Conservation (phyloP, 2,797 vertebrate genomes). For the Enteromius thamalakanensis region DNA sequence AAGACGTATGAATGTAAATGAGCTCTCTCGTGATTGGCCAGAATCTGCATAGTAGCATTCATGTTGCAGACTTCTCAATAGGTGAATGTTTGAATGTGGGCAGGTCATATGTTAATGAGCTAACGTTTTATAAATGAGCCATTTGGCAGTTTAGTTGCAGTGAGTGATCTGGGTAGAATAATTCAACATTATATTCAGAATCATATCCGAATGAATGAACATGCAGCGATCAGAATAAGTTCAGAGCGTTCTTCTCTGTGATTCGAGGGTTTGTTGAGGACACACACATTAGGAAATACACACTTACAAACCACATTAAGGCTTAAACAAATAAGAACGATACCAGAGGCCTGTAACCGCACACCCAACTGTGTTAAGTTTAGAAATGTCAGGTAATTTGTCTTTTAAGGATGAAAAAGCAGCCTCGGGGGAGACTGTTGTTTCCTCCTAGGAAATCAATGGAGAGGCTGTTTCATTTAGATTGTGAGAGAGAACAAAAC, state of each 20-base stretch:
- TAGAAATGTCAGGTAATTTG: slow-evolving; percentile 75
- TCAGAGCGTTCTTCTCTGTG: not conserved
- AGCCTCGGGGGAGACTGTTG: slow-evolving; percentile 70
- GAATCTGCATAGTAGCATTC: not conserved
- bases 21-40: not conserved
- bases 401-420: slow-evolving; percentile 71
- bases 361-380: slow-evolving; percentile 53
- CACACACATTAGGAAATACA: slow-evolving; percentile 13
- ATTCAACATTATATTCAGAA: not conserved
- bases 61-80: not conserved
- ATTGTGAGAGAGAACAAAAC: slow-evolving; percentile 13
- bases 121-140: not conserved
- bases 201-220: not conserved
- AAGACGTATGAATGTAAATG: not conserved
- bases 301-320: slow-evolving; percentile 25
- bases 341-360: slow-evolving; percentile 33
- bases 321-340: slow-evolving; percentile 40
- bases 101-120: not conserved
- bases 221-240: not conserved
- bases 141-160: not conserved
- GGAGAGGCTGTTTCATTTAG: slow-evolving; percentile 59
- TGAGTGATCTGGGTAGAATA: not conserved
- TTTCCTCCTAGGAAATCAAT: slow-evolving; percentile 75
- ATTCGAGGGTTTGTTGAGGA: not conserved
- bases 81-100: not conserved